These are phyloP conservation scores for Noctilio leporinus DNA, from an alignment of 2,113 vertebrate genomes.

Conservation along the genomic window DNA sequence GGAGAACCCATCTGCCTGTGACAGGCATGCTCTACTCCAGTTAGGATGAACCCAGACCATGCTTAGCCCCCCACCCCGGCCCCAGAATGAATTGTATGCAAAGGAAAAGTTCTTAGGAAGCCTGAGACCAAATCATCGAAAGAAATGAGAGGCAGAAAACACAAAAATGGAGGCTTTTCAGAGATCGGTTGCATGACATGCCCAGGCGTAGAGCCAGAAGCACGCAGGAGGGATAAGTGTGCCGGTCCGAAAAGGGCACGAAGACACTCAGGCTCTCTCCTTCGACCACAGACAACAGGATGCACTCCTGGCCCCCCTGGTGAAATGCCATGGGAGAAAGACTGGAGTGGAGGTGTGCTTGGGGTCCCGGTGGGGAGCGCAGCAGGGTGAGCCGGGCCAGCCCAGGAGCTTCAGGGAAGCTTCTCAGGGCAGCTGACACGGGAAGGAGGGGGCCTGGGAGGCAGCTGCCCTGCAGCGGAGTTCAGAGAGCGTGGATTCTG, in stretches of 20 bases:
- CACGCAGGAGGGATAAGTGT: background rate
- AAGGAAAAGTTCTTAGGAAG: background rate
- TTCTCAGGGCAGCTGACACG: background rate
- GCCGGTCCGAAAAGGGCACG: background rate
- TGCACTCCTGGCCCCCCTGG: background rate
- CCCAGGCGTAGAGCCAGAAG: background rate
- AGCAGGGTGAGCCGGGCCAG: background rate
- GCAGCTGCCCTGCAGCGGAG: background rate
- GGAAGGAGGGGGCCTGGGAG: background rate
- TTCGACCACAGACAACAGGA: background rate
- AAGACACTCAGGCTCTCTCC: background rate
- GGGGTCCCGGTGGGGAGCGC: background rate
- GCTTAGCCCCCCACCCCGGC: background rate
- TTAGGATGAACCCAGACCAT: background rate
- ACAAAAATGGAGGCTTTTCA: background rate
- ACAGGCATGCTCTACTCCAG: background rate
- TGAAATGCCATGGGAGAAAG: background rate
- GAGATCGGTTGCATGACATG: background rate
- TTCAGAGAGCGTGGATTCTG: background rate
- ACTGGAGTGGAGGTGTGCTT: accelerated
- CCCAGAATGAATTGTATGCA: background rate
- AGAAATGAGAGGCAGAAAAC: background rate
- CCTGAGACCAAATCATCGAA: background rate
- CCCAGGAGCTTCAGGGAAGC: background rate
- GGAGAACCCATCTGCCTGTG: background rate